Evolutionary conservation across 2,113 vertebrate species (phyloP).

Genomic region (Miniopterus natalensis): DNA sequence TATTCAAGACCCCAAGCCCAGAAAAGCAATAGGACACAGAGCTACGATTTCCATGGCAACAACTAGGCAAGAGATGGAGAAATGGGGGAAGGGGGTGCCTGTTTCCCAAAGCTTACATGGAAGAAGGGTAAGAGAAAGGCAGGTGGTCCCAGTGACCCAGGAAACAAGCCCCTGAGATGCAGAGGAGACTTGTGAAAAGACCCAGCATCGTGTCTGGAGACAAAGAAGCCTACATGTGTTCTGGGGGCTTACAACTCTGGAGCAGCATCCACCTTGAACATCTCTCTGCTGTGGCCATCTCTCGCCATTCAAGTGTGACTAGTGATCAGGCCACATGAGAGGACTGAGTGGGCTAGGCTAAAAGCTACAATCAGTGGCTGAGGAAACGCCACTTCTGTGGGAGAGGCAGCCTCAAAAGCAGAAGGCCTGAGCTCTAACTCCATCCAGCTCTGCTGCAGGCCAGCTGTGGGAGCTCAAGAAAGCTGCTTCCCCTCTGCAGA

Average conservation of each 20-base stretch:
- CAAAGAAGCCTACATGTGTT: neutral
- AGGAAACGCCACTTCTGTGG: conserved; percentile 29
- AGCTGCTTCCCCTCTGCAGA: neutral
- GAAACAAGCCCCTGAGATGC: neutral
- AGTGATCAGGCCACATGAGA: neutral
- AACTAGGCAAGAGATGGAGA: neutral
- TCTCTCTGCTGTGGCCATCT: neutral
- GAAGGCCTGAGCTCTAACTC: neutral
- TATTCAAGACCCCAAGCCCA: conserved; percentile 43
- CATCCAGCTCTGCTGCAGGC: neutral
- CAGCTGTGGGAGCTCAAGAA: neutral
- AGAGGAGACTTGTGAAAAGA: neutral
- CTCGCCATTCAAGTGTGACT: neutral
- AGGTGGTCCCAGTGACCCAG: neutral
- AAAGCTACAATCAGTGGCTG: neutral
- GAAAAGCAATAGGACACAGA: conserved; percentile 7
- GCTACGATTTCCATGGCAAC: conserved; percentile 49
- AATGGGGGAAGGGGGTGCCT: neutral
- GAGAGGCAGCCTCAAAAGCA: neutral
- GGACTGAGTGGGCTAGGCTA: neutral
- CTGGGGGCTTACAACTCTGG: neutral
- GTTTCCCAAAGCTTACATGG: conserved; percentile 6
- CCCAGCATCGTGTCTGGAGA: neutral
- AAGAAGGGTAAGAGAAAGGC: neutral
- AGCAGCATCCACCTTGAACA: neutral